Conservation (phyloP, 2,797 vertebrate genomes). For the Artibeus jamaicensis region DNA sequence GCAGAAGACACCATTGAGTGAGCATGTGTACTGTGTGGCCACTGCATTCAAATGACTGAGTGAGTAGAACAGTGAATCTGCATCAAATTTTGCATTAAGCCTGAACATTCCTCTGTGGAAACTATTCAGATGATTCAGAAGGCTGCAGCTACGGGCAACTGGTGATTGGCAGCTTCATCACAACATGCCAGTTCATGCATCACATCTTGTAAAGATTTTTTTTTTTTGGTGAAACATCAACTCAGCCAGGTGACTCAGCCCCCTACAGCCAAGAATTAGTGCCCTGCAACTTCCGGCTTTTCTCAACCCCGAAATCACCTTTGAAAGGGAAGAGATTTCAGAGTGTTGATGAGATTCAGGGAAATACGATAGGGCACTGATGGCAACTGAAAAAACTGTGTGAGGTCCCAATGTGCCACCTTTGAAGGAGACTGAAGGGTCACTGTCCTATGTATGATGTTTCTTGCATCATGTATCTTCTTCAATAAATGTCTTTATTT, state of each 20-base stretch:
- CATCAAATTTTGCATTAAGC: background rate
- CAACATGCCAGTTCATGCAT: background rate
- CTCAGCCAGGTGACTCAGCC: background rate
- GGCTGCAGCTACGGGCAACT: background rate
- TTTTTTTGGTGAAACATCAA: background rate
- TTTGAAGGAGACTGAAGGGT: background rate
- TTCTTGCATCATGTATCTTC: background rate
- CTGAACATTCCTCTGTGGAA: background rate
- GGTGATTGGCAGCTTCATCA: background rate
- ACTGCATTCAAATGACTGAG: background rate
- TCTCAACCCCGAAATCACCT: background rate
- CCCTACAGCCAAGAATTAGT: too few relatives aligned
- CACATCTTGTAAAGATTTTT: background rate
- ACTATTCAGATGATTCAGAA: background rate
- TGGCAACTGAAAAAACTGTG: background rate
- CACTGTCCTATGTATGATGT: background rate
- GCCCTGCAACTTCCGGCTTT: background rate
- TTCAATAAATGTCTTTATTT: background rate
- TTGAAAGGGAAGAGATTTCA: background rate
- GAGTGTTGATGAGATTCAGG: background rate
- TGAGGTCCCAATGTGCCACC: background rate
- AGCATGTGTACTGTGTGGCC: background rate
- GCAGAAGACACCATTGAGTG: background rate
- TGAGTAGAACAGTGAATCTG: background rate
- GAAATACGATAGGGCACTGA: background rate